phyloP scores from a whole-genome alignment of 2,797 vertebrate species.

The Molothrus ater region DNA sequence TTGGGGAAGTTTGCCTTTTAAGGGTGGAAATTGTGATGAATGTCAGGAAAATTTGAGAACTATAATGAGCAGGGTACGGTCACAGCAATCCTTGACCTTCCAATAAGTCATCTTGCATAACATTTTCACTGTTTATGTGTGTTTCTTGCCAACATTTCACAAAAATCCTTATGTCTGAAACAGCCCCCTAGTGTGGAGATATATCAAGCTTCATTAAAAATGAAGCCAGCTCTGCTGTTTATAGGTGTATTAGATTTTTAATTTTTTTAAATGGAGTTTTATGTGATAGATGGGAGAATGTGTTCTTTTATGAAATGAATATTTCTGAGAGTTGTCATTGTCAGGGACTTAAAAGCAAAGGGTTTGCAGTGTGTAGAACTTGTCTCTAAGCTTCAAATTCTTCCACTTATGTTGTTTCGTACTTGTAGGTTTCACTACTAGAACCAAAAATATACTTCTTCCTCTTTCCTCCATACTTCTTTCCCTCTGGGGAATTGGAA shows the following conservation, averaged over 20 bases:
- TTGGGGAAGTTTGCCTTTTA: neutral
- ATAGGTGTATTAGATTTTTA: neutral
- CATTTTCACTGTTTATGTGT: neutral
- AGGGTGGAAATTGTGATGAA: neutral
- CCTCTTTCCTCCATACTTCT: too few relatives aligned
- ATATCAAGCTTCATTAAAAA: slow-evolving; percentile 42
- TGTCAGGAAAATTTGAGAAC: neutral
- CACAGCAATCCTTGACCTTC: neutral
- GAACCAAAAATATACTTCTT: neutral
- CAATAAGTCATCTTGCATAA: neutral
- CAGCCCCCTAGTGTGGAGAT: neutral
- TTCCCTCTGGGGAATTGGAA: neutral
- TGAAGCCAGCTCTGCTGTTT: slow-evolving; percentile 17
- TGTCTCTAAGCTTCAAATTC: neutral
- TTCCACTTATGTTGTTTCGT: neutral
- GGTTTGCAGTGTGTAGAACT: neutral
- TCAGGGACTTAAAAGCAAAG: neutral
- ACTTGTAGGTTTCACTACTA: neutral
- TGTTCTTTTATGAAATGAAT: neutral
- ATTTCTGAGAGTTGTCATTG: neutral
- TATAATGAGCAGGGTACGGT: neutral
- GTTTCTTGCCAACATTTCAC: neutral
- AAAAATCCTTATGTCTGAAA: neutral
- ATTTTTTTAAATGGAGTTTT: neutral
- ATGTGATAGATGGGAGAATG: neutral